phyloP scores from a whole-genome alignment of 2,888 invertebrate genomes.

The Lochmaea capreae region DNA sequence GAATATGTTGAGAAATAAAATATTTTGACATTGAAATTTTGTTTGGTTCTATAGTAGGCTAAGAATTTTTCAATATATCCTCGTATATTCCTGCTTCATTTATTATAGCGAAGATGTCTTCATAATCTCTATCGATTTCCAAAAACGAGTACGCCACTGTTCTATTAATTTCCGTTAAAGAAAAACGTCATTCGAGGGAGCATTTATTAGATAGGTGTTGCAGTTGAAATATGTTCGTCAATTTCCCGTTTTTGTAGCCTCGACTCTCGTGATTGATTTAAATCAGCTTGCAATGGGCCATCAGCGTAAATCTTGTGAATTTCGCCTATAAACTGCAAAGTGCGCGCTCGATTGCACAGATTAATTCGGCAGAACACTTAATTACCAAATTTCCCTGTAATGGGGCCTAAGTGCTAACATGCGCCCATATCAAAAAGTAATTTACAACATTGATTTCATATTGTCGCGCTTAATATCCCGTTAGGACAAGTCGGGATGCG shows the following conservation, averaged over 20 bases:
- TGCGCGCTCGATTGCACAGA: slow-evolving; percentile 53
- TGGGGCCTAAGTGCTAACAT: slow-evolving; percentile 56
- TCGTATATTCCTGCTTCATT: too few species aligned
- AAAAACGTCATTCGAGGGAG: slow-evolving; percentile 2
- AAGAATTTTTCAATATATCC: too few species aligned
- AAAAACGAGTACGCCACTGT: background rate
- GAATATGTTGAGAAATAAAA: too few species aligned
- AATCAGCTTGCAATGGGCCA: slow-evolving; percentile 32
- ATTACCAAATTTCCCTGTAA: slow-evolving; percentile 58
- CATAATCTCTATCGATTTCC: too few species aligned
- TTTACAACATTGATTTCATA: slow-evolving; percentile 50
- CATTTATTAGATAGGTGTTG: background rate
- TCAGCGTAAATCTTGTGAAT: slow-evolving; percentile 31
- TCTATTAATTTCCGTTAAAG: slow-evolving; percentile 5
- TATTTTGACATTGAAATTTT: too few species aligned
- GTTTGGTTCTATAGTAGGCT: too few species aligned
- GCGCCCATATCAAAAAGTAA: slow-evolving; percentile 61
- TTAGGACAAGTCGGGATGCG: background rate
- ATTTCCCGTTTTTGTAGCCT: slow-evolving; percentile 33
- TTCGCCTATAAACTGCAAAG: slow-evolving; percentile 39
- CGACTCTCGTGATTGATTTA: slow-evolving; percentile 30
- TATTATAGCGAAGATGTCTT: too few species aligned
- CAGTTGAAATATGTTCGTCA: slow-evolving; percentile 23
- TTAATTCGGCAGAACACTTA: slow-evolving; percentile 56
- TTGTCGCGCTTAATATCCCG: slow-evolving; percentile 33